A percentile compares a stretch with the other conserved stretches of the same genome.
phyloP scores from a whole-genome alignment of 2,797 vertebrate genomes.

The Poecile montanus region DNA sequence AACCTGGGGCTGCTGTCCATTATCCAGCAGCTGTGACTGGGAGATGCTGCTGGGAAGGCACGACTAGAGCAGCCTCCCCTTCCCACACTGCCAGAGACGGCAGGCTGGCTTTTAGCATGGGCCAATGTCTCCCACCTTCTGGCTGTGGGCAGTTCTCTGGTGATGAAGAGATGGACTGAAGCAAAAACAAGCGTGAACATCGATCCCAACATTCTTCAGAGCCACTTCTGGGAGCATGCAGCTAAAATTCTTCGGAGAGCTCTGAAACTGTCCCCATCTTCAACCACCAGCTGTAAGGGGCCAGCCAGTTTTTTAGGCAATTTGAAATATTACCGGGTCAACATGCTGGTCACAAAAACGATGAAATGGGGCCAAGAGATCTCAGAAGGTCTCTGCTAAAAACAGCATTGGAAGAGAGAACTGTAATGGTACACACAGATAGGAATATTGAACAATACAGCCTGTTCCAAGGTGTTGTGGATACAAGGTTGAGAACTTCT shows the following conservation, averaged over 20 bases:
- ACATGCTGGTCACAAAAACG: not conserved
- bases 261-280: not conserved
- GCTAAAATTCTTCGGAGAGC: not conserved
- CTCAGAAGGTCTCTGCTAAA: not conserved
- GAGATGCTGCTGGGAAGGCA: slow-evolving; percentile 23
- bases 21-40: not conserved
- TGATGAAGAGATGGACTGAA: not conserved
- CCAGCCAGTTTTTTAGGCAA: not conserved
- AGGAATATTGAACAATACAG: accelerated
- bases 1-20: not conserved
- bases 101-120: not conserved
- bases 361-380: not conserved
- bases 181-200: not conserved
- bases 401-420: not conserved
- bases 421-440: not conserved
- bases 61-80: not conserved
- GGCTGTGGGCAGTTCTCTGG: not conserved
- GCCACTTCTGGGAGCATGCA: not conserved
- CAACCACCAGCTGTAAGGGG: not conserved
- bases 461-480: not conserved
- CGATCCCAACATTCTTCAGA: not conserved
- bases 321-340: not conserved
- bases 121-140: not conserved
- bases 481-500: not conserved
- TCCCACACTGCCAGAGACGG: not conserved